phyloP scores from a whole-genome alignment of 2,888 invertebrate species.

The Lepidochitona cinerea region DNA sequence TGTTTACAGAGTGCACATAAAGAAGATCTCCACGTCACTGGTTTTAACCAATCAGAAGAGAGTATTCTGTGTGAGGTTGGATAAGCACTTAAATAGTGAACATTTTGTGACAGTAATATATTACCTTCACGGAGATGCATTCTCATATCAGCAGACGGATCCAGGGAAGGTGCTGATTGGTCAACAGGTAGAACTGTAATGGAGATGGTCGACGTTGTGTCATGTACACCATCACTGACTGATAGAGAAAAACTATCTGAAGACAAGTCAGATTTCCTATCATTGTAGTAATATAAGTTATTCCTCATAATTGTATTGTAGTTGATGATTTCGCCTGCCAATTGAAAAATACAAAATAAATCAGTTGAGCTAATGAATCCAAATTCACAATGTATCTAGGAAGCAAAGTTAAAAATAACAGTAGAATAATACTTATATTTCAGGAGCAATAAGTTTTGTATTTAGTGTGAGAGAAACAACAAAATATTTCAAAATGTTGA shows the following conservation, averaged over 20 bases:
- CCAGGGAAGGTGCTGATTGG: constrained; percentile 49
- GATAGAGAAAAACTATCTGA: constrained; percentile 46
- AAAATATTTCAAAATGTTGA: no score
- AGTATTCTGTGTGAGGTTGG: no score
- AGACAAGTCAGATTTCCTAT: constrained; percentile 29
- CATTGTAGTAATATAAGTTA: constrained; percentile 56
- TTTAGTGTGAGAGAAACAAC: no score
- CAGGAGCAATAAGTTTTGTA: no score
- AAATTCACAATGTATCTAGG: no score
- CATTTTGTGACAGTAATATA: background rate
- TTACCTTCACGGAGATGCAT: constrained; percentile 57
- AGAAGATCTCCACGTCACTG: no score
- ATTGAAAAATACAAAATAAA: background rate
- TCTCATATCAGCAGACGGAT: constrained; percentile 47
- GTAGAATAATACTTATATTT: no score
- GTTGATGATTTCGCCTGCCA: constrained; percentile 54
- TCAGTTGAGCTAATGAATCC: no score
- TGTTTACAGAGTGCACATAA: no score
- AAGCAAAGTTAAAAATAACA: no score
- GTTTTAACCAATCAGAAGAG: no score
- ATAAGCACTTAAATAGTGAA: no score
- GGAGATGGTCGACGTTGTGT: constrained; percentile 37
- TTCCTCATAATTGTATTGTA: constrained; percentile 46
- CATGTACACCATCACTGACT: constrained; percentile 54
- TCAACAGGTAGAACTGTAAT: constrained; percentile 50